These are phyloP conservation scores for Dreissena polymorpha DNA, from an alignment of 1,140 invertebrate genomes.

Conservation along the genomic window DNA sequence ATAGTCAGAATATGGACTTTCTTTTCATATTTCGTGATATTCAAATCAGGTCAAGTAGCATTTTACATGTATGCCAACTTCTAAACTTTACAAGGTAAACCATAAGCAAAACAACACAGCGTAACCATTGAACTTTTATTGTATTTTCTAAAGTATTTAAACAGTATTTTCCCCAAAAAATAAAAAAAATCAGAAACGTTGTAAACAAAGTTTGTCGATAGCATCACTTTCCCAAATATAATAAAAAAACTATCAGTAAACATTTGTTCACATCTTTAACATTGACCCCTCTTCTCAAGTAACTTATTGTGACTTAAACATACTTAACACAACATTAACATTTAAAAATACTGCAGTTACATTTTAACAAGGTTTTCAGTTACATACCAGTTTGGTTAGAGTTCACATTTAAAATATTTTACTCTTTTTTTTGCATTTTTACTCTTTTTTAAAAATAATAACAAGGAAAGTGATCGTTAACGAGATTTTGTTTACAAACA, in stretches of 20 bases:
- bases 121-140: too few species aligned
- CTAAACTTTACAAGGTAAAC: too few species aligned
- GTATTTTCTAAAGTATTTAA: too few species aligned
- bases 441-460: slow-evolving; percentile 13
- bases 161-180: too few species aligned
- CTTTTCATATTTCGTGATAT: too few species aligned
- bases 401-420: not conserved
- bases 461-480: slow-evolving; percentile 5
- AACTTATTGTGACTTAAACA: slow-evolving; percentile 1
- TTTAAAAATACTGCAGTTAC: slow-evolving; percentile 27
- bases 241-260: slow-evolving; percentile 2
- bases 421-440: slow-evolving; percentile 48
- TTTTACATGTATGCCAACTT: too few species aligned
- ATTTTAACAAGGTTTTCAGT: slow-evolving; percentile 13
- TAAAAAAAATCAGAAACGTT: not conserved
- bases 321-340: slow-evolving; percentile 32
- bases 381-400: not conserved
- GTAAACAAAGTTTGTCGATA: not conserved
- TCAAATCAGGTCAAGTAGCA: too few species aligned
- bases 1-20: too few species aligned
- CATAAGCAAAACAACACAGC: too few species aligned
- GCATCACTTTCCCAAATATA: not conserved
- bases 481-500: not conserved
- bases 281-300: slow-evolving; percentile 41
- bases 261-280: not conserved